A percentile compares a stretch with the other conserved stretches of the same genome.
Evolutionary conservation across 2,797 vertebrate genomes (phyloP).

Genomic region (Coregonus suidteri): DNA sequence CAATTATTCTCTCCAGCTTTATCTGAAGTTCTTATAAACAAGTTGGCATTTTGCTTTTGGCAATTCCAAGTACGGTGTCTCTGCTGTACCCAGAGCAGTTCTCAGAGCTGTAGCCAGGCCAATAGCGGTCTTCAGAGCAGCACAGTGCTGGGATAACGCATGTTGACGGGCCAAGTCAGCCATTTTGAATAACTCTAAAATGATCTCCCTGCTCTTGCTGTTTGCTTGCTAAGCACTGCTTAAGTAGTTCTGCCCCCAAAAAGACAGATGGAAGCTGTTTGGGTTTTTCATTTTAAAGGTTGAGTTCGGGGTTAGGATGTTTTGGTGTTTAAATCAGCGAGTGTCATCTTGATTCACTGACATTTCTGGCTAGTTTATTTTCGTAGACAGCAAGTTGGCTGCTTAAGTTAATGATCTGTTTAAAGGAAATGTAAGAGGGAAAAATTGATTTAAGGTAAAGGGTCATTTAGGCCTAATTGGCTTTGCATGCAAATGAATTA

Average conservation of each 20-base stretch:
- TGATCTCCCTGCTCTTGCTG: slow-evolving; percentile 18
- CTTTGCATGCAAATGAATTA: slow-evolving; percentile 9
- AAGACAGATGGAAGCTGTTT: slow-evolving; percentile 8
- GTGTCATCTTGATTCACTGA: slow-evolving; percentile 11
- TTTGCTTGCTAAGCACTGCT: slow-evolving; percentile 21
- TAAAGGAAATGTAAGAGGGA: slow-evolving; percentile 8
- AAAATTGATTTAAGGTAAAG: slow-evolving; percentile 12
- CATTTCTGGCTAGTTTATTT: slow-evolving; percentile 16
- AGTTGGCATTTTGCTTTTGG: too few relatives aligned
- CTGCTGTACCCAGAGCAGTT: not conserved
- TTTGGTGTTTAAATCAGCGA: slow-evolving; percentile 25
- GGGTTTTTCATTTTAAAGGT: slow-evolving; percentile 18
- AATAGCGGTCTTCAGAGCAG: slow-evolving; percentile 10
- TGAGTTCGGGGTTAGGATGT: slow-evolving; percentile 11
- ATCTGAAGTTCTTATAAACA: not conserved
- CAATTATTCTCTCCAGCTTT: not conserved
- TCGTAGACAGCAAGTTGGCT: not conserved
- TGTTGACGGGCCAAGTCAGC: slow-evolving; percentile 16
- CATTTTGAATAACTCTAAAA: slow-evolving; percentile 31
- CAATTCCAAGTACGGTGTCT: too few relatives aligned
- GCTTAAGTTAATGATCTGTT: slow-evolving; percentile 20
- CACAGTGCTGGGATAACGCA: slow-evolving; percentile 16
- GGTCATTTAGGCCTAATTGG: slow-evolving; percentile 10
- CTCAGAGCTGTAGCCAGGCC: slow-evolving; percentile 11
- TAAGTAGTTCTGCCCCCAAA: slow-evolving; percentile 6